Evolutionary conservation across 2,797 vertebrate genomes (phyloP), one percentile per base, ranked within the genome.

Genomic region (Urosaurus nigricauda): DNA sequence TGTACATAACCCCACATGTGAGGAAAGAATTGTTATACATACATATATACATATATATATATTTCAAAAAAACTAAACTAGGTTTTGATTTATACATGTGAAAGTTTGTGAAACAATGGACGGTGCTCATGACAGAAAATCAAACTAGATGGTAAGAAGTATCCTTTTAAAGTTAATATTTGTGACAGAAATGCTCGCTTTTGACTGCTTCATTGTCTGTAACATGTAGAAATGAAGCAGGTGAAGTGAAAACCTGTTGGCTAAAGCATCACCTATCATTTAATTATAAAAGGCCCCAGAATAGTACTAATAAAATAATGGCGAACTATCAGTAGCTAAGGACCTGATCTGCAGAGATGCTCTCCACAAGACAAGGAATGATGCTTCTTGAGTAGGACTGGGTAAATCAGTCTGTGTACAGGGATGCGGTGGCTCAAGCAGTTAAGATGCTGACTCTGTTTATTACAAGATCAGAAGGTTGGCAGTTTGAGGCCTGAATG

Each of bases 1-100:
- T 87, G 14, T 90, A 90, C 73, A 93, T 92, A 88, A 75, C 74
- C 26, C 80, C 81, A 1, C 13, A n/a, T 68, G 47, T 51, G 29
- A 19, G 32, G n/a, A n/a, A 35, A 51, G 13, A n/a, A n/a, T 13
- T 32, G 19, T n/a, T n/a, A n/a, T n/a, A n/a, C n/a, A n/a, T n/a
- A n/a, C n/a, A n/a, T n/a, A n/a, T n/a, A n/a, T n/a, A n/a, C n/a
- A 13, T 74, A 1, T 16, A 21, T 79, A 88, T 88, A 2, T 86
- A 1, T 9, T 51, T 51, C 11, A 51, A 21, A 26, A 43, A 85
- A 70, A 14, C 29, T 7, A 79, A 35, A 56, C 7, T n/a, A 79
- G 13, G 13, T 73, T 56, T 56, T 58, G 29, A 47, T 24, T 14
- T 71, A 29, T 26, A 56, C 6, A 2, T 73, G 16, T 32, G 35